Conservation (phyloP, 2,888 invertebrate species). For the Siphonodentalium dalli region DNA sequence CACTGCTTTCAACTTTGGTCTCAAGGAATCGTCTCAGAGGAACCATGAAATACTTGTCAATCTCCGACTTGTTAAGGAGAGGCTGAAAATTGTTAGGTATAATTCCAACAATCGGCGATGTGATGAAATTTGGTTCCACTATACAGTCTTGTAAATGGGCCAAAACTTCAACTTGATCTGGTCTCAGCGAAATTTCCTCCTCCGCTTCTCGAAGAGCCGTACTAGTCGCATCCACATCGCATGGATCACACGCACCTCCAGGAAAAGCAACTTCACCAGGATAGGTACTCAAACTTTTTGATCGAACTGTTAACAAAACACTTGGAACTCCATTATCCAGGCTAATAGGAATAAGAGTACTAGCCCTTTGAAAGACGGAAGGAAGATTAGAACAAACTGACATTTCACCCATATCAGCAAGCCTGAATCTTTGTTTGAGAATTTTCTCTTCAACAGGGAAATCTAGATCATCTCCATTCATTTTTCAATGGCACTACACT, state of each 20-base stretch:
- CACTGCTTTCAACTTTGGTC: constrained; percentile 20
- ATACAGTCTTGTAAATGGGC: constrained; percentile 40
- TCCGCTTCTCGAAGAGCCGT: constrained; percentile 60
- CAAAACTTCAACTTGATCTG: constrained; percentile 45
- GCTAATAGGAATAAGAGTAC: constrained; percentile 50
- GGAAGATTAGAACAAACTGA: too few species aligned
- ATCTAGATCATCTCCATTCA: too few species aligned
- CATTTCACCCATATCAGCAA: too few species aligned
- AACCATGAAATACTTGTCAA: constrained; percentile 47
- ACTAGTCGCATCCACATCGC: constrained; percentile 45
- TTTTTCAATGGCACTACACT: too few species aligned
- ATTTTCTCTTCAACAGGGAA: too few species aligned
- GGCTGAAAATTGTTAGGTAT: constrained; percentile 46
- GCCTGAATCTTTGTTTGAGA: too few species aligned
- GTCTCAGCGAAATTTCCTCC: constrained; percentile 59
- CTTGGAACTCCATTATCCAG: constrained; percentile 32
- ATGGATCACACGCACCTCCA: constrained; percentile 53
- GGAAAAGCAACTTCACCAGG: constrained; percentile 58
- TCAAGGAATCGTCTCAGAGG: constrained; percentile 51
- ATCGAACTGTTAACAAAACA: constrained; percentile 48
- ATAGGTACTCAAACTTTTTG: constrained; percentile 40
- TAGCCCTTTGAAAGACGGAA: constrained; percentile 30
- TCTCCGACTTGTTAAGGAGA: constrained; percentile 49
- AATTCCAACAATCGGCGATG: constrained; percentile 54
- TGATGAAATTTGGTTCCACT: constrained; percentile 41